phyloP scores from a whole-genome alignment of 2,888 invertebrate genomes.

The Rhodophaea formosa region DNA sequence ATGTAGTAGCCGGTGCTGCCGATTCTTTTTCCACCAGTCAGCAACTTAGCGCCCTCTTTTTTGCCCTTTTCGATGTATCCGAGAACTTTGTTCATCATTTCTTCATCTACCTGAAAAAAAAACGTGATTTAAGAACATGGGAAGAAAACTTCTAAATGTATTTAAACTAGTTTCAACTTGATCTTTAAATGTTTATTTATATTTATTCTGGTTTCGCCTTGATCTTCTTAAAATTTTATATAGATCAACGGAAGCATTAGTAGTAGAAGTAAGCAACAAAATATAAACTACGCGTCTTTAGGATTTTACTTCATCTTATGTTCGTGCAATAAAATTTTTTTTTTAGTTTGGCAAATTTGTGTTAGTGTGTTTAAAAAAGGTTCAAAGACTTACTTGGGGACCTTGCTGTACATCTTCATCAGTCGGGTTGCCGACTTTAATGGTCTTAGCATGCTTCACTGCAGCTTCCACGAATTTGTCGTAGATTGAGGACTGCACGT shows the following conservation, averaged over 20 bases:
- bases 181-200: too few relatives aligned
- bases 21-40: constrained; percentile 84
- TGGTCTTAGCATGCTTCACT: constrained; percentile 82
- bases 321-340: too few relatives aligned
- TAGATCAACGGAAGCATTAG: too few relatives aligned
- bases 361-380: too few relatives aligned
- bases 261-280: too few relatives aligned
- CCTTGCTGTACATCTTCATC: constrained; percentile 46
- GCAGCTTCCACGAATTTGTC: constrained; percentile 90
- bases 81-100: constrained; percentile 88
- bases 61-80: constrained; percentile 88
- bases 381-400: constrained; percentile 74
- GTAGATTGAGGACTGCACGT: constrained; percentile 82
- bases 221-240: too few relatives aligned
- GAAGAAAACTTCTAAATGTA: not conserved
- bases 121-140: constrained; percentile 4
- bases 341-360: too few relatives aligned
- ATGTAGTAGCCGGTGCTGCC: constrained; percentile 88
- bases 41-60: constrained; percentile 89
- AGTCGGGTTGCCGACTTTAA: constrained; percentile 83
- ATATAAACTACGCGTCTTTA: too few relatives aligned
- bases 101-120: constrained; percentile 82
- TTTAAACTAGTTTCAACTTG: too few relatives aligned
- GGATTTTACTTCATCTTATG: too few relatives aligned
- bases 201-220: too few relatives aligned